phyloP scores from a whole-genome alignment of 2,113 vertebrate species.

The Atherinomorus stipes region DNA sequence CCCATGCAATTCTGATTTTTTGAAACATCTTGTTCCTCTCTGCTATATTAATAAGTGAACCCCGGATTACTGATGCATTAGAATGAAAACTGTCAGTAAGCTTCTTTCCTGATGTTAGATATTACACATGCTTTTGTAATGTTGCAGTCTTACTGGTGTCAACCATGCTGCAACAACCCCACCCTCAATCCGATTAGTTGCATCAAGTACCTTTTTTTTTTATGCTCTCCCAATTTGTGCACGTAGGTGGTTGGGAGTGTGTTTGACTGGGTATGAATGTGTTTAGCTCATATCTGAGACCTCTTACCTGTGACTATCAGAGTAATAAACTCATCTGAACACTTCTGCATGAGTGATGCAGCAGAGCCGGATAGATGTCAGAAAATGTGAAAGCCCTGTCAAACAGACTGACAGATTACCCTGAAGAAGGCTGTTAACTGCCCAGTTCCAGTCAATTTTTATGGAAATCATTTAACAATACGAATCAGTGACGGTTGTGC shows the following conservation, averaged over 20 bases:
- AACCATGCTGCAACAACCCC: too few relatives aligned
- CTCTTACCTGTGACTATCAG: background rate
- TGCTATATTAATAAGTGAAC: too few relatives aligned
- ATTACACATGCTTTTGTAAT: too few relatives aligned
- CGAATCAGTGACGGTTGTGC: constrained; percentile 49
- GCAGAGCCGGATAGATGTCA: background rate
- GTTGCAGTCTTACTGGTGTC: too few relatives aligned
- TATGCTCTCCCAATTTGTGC: background rate
- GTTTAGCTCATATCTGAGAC: constrained; percentile 25
- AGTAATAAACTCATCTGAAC: background rate
- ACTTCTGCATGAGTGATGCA: constrained; percentile 7
- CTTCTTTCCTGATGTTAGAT: too few relatives aligned
- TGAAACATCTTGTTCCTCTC: too few relatives aligned
- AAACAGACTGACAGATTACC: constrained; percentile 19
- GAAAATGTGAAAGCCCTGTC: constrained; percentile 8
- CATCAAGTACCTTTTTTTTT: background rate
- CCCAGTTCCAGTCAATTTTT: background rate
- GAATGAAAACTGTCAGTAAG: too few relatives aligned
- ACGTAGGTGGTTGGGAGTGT: background rate
- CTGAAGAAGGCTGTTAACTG: constrained; percentile 29
- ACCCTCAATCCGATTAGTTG: background rate
- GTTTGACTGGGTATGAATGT: constrained; percentile 13
- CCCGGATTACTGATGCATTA: too few relatives aligned
- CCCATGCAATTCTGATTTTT: too few relatives aligned
- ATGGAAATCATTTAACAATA: constrained; percentile 28